Conservation (phyloP, 2,113 vertebrate genomes). For the Takifugu flavidus region DNA sequence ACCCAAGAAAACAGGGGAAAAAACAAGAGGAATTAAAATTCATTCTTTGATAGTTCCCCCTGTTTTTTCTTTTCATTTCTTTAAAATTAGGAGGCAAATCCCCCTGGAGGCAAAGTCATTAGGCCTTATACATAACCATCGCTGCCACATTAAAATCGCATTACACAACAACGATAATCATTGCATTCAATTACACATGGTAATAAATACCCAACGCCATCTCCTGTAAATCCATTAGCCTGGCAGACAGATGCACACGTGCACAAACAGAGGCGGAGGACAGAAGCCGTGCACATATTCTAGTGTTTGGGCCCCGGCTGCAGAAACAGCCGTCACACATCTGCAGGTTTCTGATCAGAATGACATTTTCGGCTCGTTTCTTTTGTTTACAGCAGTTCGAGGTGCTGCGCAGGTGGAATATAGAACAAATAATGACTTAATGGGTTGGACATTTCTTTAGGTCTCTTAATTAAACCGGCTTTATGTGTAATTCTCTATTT, state of each 20-base stretch:
- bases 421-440: no score
- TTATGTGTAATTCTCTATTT: no score
- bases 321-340: no score
- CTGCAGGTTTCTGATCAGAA: no score
- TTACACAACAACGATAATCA: slow-evolving; percentile 84
- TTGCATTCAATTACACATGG: slow-evolving; percentile 82
- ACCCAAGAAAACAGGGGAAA: slow-evolving; percentile 39
- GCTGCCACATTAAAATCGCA: slow-evolving; percentile 82
- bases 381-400: no score
- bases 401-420: no score
- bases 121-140: slow-evolving; percentile 81
- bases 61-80: slow-evolving; percentile 51
- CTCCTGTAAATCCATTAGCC: slow-evolving; percentile 80
- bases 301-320: no score
- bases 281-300: slow-evolving; percentile 6
- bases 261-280: slow-evolving; percentile 26
- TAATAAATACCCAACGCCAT: slow-evolving; percentile 78
- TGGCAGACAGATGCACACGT: slow-evolving; percentile 47
- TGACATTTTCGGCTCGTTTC: no score
- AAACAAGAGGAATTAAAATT: slow-evolving; percentile 52
- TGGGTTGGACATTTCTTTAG: no score
- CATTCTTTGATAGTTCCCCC: slow-evolving; percentile 34
- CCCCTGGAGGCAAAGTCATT: slow-evolving; percentile 77
- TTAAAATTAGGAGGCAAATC: slow-evolving; percentile 63
- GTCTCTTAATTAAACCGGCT: no score